These are phyloP conservation scores for Metacarcinus magister DNA, from an alignment of 2,888 invertebrate species.

Conservation along the genomic window DNA sequence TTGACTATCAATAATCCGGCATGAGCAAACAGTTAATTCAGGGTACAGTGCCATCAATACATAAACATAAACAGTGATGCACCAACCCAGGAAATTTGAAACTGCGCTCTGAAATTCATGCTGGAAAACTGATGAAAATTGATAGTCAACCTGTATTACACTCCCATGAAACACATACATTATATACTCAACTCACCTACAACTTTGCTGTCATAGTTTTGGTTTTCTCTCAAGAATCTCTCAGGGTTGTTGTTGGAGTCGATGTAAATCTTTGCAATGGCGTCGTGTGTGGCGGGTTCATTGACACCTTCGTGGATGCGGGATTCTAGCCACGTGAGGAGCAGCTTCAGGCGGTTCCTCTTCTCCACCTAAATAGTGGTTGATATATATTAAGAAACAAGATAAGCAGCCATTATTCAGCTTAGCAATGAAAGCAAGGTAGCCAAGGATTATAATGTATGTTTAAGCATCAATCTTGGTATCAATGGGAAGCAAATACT, in stretches of 20 bases:
- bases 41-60: too few species aligned
- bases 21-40: too few species aligned
- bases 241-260: conserved; percentile 99
- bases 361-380: conserved; percentile 89
- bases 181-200: conserved; percentile 86
- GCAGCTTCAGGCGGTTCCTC: conserved; percentile 95
- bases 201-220: conserved; percentile 96
- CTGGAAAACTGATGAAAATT: neutral
- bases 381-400: neutral
- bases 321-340: conserved; percentile 98
- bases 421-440: neutral
- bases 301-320: conserved; percentile 98
- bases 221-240: conserved; percentile 93
- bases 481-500: too few species aligned
- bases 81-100: too few species aligned
- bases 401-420: neutral
- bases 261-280: conserved; percentile 99
- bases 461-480: too few species aligned
- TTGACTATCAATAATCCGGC: too few species aligned
- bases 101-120: neutral
- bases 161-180: neutral
- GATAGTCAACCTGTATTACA: neutral
- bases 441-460: neutral
- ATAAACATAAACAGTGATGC: too few species aligned
- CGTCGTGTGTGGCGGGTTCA: conserved; percentile 99